phyloP scores from a whole-genome alignment of 2,797 vertebrate species.

The Serranus cabrilla region DNA sequence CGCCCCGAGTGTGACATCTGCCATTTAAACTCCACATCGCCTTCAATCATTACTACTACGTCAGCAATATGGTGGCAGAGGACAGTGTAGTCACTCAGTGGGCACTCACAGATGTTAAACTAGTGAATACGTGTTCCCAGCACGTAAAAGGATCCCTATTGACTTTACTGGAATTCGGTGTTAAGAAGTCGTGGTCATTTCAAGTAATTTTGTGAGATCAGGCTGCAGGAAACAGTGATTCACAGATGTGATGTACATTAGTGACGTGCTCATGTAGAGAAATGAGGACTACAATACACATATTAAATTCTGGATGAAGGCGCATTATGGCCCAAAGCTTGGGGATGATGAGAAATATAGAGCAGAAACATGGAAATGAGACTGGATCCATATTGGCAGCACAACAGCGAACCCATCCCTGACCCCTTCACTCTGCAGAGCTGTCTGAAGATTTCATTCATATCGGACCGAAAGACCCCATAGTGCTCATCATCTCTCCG shows the following conservation, averaged over 20 bases:
- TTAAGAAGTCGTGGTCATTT: too few relatives aligned
- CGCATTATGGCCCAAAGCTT: conserved; percentile 23
- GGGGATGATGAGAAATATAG: conserved; percentile 12
- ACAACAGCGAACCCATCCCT: conserved; percentile 27
- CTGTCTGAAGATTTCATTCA: conserved; percentile 52
- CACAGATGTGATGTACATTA: conserved; percentile 19
- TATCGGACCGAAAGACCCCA: conserved; percentile 31
- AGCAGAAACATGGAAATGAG: conserved; percentile 35
- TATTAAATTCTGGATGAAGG: conserved; percentile 45
- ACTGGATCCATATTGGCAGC: conserved; percentile 28
- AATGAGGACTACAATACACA: conserved; percentile 14
- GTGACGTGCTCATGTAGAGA: background rate
- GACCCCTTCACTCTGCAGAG: conserved; percentile 15
- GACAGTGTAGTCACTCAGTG: too few relatives aligned
- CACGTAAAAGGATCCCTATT: too few relatives aligned
- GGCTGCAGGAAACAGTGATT: background rate
- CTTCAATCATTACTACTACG: too few relatives aligned
- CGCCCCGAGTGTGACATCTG: too few relatives aligned
- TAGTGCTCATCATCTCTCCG: conserved; percentile 62
- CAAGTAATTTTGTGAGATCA: too few relatives aligned
- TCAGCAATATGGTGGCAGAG: too few relatives aligned
- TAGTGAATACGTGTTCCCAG: too few relatives aligned
- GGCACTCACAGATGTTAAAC: too few relatives aligned
- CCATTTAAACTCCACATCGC: too few relatives aligned
- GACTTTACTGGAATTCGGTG: too few relatives aligned